Conservation (phyloP, 2,888 invertebrate species). For the Eupeodes luniger region DNA sequence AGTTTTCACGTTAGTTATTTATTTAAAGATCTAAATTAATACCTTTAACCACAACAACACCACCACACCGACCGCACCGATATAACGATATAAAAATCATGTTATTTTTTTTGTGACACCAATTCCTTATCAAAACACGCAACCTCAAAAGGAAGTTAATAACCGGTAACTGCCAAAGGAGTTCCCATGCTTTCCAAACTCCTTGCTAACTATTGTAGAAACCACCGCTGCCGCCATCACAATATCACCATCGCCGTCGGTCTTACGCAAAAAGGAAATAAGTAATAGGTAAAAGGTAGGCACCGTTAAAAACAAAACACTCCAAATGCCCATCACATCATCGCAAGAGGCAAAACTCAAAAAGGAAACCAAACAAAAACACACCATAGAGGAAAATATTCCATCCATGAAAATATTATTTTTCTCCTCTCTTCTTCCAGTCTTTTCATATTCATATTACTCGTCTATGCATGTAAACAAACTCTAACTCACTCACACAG, state of each 20-base stretch:
- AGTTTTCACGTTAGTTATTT: conserved; percentile 29
- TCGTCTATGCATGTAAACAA: conserved; percentile 1
- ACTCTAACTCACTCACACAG: conserved; percentile 3
- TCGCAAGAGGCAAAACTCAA: conserved; percentile 19
- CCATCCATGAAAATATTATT: background rate
- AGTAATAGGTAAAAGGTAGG: background rate
- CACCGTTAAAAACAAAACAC: conserved; percentile 3
- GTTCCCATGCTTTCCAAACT: background rate
- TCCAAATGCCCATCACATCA: conserved; percentile 13
- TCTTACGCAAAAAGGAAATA: conserved; percentile 30
- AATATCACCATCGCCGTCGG: background rate
- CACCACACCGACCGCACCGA: conserved; percentile 21
- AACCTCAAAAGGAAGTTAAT: conserved; percentile 67
- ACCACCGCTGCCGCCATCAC: no score
- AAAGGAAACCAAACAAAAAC: conserved; percentile 39
- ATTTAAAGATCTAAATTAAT: conserved; percentile 55
- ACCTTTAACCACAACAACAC: background rate
- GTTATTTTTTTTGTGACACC: conserved; percentile 70
- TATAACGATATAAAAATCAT: conserved; percentile 64
- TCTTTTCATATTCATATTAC: conserved; percentile 14
- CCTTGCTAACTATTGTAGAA: no score
- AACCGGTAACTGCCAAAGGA: conserved; percentile 64
- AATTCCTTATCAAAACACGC: conserved; percentile 75
- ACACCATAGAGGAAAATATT: background rate
- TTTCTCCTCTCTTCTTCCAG: conserved; percentile 47